A percentile compares a stretch with the other conserved stretches of the same genome.
Conservation (phyloP, 1,140 invertebrate genomes). For the Eriosoma lanigerum region DNA sequence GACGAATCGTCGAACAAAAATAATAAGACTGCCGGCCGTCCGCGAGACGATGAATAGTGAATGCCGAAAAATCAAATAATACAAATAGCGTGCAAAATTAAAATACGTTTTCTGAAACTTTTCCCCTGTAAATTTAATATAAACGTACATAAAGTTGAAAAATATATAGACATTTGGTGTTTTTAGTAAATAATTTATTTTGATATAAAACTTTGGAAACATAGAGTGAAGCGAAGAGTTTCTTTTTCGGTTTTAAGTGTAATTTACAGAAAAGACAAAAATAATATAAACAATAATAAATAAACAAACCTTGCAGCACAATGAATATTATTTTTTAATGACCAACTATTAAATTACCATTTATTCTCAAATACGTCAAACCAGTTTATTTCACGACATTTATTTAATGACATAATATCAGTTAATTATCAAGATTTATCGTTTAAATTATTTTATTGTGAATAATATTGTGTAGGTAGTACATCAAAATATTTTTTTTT, state of each 20-base stretch:
- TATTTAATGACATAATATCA: no score
- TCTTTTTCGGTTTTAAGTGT: background rate
- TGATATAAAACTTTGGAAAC: background rate
- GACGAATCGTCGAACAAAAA: no score
- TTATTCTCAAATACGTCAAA: no score
- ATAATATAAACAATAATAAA: constrained; percentile 12
- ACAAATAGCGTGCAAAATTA: background rate
- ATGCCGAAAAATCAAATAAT: background rate
- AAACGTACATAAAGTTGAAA: background rate
- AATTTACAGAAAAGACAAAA: constrained; percentile 23
- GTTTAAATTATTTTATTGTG: no score
- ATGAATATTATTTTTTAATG: no score
- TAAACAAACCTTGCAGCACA: background rate
- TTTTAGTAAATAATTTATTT: constrained; percentile 18
- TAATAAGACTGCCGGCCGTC: no score
- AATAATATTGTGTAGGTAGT: no score
- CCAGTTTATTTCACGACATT: no score
- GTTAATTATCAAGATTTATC: no score
- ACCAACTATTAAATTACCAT: no score
- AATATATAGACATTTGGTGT: constrained; percentile 1
- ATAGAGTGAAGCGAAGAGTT: background rate
- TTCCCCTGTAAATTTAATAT: background rate
- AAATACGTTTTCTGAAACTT: constrained; percentile 3
- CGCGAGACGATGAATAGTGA: background rate
- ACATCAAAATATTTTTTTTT: no score